A percentile compares a stretch with the other conserved stretches of the same genome.
phyloP scores from a whole-genome alignment of 2,888 invertebrate species.

The Parthenolecanium corni region DNA sequence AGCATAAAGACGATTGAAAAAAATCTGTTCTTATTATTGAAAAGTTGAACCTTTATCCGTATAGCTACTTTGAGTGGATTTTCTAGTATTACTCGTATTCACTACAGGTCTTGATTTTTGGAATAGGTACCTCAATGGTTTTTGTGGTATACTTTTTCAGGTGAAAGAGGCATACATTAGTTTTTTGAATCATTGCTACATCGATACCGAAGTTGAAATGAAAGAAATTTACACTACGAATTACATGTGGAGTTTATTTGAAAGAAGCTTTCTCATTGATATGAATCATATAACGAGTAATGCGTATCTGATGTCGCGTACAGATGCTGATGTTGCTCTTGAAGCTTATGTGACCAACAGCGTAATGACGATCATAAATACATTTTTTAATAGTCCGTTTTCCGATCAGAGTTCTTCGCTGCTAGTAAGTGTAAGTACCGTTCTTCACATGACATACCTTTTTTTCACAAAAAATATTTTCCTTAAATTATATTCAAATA shows the following conservation, averaged over 20 bases:
- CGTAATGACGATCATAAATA: constrained; percentile 82
- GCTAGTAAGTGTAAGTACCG: constrained; percentile 49
- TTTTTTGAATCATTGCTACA: constrained; percentile 97
- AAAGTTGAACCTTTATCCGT: no score
- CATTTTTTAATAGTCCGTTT: constrained; percentile 93
- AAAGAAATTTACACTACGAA: constrained; percentile 97
- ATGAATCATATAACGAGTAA: constrained; percentile 54
- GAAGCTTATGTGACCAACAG: constrained; percentile 84
- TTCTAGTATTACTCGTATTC: no score
- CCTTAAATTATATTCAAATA: not conserved
- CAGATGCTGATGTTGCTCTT: constrained; percentile 54
- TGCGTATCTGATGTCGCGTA: constrained; percentile 19
- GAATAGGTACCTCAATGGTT: not conserved
- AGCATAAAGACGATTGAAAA: no score
- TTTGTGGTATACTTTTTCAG: constrained; percentile 40
- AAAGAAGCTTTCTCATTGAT: constrained; percentile 78
- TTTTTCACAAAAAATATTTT: not conserved
- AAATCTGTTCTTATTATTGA: no score
- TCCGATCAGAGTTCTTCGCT: constrained; percentile 92
- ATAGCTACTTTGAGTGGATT: no score
- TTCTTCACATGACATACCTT: constrained; percentile 1
- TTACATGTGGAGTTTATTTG: constrained; percentile 97
- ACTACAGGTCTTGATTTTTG: not conserved
- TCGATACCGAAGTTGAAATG: constrained; percentile 99
- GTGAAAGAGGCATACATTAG: constrained; percentile 97